phyloP scores from a whole-genome alignment of 2,888 invertebrate species.

The Dichetophora obliterata region DNA sequence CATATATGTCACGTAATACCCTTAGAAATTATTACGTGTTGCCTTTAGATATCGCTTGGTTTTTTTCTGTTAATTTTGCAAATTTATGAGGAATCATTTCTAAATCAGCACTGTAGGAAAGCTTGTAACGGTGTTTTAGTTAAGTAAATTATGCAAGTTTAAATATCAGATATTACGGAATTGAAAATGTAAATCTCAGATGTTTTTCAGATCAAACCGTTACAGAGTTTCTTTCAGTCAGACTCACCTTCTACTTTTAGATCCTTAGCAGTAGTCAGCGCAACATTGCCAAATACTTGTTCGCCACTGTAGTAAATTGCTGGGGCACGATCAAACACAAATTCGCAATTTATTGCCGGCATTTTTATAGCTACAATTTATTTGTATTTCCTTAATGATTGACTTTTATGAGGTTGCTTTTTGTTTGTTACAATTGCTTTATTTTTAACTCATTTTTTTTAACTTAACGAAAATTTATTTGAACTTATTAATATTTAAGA shows the following conservation, averaged over 20 bases:
- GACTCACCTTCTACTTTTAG: conserved; percentile 51
- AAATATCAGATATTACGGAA: background rate
- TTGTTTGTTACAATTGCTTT: background rate
- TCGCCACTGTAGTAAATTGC: conserved; percentile 59
- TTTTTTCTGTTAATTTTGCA: too few relatives aligned
- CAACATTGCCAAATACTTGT: conserved; percentile 52
- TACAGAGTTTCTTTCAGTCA: too few relatives aligned
- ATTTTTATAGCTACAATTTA: conserved; percentile 43
- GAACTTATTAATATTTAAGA: background rate
- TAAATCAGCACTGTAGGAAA: too few relatives aligned
- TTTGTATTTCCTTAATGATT: conserved; percentile 10
- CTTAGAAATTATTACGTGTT: too few relatives aligned
- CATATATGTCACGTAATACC: too few relatives aligned
- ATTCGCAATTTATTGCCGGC: conserved; percentile 52
- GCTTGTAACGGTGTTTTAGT: too few relatives aligned
- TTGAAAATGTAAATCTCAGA: background rate
- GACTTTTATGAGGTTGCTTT: background rate
- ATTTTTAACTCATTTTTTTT: background rate
- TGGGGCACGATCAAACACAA: conserved; percentile 54
- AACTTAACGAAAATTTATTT: background rate
- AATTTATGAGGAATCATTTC: too few relatives aligned
- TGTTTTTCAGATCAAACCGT: background rate
- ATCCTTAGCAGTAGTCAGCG: conserved; percentile 48
- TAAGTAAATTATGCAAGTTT: background rate
- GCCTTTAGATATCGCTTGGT: too few relatives aligned